These are phyloP conservation scores for Glossosoma conforme DNA, from an alignment of 1,140 invertebrate genomes.

Conservation along the genomic window DNA sequence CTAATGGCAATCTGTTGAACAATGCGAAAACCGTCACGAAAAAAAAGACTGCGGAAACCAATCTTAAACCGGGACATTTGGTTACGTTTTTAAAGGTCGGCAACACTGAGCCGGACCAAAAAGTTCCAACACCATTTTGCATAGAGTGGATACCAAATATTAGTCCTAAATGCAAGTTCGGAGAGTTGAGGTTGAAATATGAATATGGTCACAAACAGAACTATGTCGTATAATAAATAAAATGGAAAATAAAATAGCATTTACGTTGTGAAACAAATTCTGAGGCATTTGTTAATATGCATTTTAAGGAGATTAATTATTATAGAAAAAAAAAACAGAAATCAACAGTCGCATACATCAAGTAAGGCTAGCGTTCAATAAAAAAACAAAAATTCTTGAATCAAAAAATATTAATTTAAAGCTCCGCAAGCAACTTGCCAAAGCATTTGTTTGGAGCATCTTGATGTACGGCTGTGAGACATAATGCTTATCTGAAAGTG, in stretches of 20 bases:
- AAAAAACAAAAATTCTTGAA: too few species aligned
- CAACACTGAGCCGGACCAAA: conserved; percentile 53
- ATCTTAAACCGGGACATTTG: conserved; percentile 61
- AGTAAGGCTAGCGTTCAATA: too few species aligned
- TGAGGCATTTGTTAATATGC: neutral
- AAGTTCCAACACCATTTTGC: conserved; percentile 63
- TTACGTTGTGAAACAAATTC: neutral
- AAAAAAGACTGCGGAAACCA: conserved; percentile 38
- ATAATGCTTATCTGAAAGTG: too few species aligned
- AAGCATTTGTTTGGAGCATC: too few species aligned
- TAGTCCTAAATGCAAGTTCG: conserved; percentile 62
- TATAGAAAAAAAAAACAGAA: too few species aligned
- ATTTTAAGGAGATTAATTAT: neutral
- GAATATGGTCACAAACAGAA: conserved; percentile 37
- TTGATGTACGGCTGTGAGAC: too few species aligned
- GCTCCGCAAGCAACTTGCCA: too few species aligned
- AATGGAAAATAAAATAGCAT: neutral
- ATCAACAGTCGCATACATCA: too few species aligned
- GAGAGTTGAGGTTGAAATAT: conserved; percentile 53
- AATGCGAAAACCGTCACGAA: conserved; percentile 43
- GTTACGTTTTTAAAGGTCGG: conserved; percentile 71
- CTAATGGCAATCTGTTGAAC: neutral
- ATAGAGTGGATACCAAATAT: conserved; percentile 77
- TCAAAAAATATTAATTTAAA: too few species aligned
- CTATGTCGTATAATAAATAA: conserved; percentile 8